Percentiles rank a stretch among this genome's conserved stretches.
phyloP scores from a whole-genome alignment of 2,797 vertebrate genomes.

The Sebastes nivosus region DNA sequence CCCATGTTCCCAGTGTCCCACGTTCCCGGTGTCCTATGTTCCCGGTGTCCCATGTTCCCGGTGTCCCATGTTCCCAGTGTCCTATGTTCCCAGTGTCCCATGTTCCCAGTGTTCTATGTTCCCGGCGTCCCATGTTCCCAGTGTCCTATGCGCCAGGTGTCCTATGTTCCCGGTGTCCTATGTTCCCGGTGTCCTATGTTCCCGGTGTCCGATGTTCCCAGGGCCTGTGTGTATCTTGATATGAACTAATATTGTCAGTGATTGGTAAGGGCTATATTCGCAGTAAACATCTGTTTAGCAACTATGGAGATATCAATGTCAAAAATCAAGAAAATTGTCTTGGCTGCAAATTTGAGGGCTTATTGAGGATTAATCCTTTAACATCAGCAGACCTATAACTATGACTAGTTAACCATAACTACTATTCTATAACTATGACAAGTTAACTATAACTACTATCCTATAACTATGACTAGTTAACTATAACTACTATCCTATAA shows the following conservation, averaged over 20 bases:
- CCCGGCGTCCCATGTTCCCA: rapidly evolving
- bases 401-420: too few relatives aligned
- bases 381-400: too few relatives aligned
- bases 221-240: too few relatives aligned
- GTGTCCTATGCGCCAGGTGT: rapidly evolving
- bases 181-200: rapidly evolving
- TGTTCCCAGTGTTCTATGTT: rapidly evolving
- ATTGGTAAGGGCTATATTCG: not conserved
- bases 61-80: rapidly evolving
- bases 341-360: not conserved
- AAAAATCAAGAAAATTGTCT: not conserved
- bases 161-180: rapidly evolving
- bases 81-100: too few relatives aligned
- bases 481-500: too few relatives aligned
- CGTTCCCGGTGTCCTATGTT: rapidly evolving
- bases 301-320: not conserved
- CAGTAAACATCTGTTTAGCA: not conserved
- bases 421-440: too few relatives aligned
- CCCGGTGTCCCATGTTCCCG: rapidly evolving
- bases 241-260: not conserved
- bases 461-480: too few relatives aligned
- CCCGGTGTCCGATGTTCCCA: rapidly evolving
- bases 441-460: too few relatives aligned
- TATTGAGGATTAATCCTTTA: not conserved
- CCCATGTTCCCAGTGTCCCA: rapidly evolving